phyloP scores from a whole-genome alignment of 92 coral and sea anemone genomes.

The Paramuricea clavata region DNA sequence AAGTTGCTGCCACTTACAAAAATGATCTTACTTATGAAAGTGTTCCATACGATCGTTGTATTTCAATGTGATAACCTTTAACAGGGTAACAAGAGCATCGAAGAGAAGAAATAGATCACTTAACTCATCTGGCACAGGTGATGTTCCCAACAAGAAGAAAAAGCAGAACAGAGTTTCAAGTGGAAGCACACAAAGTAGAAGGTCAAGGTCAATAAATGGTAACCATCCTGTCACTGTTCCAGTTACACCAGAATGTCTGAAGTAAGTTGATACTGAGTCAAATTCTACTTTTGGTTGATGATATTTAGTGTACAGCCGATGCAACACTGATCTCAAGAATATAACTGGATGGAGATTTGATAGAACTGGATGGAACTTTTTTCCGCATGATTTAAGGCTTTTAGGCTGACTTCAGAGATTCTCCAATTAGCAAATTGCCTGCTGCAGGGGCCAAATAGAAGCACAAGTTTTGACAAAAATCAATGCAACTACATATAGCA shows the following conservation, averaged over 20 bases:
- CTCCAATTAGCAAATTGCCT: no score
- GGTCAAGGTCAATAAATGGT: constrained; percentile 14
- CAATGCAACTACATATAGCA: no score
- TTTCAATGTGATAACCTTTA: neutral
- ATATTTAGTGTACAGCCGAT: no score
- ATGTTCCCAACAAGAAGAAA: constrained; percentile 1
- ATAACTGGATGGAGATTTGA: no score
- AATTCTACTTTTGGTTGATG: no score
- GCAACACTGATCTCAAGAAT: no score
- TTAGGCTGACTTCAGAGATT: no score
- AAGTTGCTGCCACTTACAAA: no score
- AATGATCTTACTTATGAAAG: constrained; percentile 43
- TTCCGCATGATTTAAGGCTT: no score
- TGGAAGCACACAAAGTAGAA: neutral
- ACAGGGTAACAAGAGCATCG: constrained; percentile 24
- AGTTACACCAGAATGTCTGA: constrained; percentile 35
- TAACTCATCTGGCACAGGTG: neutral
- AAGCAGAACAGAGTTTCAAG: neutral
- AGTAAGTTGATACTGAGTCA: constrained; percentile 28
- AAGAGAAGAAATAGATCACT: neutral
- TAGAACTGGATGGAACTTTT: no score
- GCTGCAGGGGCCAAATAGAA: no score
- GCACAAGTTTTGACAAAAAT: no score
- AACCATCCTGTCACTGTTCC: constrained; percentile 25
- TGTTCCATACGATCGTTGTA: neutral